Conservation (phyloP, 2,797 vertebrate genomes). For the Gila robusta region DNA sequence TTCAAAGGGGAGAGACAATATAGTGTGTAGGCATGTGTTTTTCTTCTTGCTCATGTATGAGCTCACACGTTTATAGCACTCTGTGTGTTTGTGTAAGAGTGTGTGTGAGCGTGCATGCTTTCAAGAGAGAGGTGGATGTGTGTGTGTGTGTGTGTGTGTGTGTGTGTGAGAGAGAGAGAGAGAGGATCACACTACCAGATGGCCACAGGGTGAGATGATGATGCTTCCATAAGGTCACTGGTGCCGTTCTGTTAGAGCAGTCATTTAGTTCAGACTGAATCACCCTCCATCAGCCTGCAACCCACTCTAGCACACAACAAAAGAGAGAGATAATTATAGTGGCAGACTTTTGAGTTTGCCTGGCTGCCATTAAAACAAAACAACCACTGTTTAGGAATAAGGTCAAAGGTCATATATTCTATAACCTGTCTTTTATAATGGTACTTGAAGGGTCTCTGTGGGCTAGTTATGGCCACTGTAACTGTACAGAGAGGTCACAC, state of each 20-base stretch:
- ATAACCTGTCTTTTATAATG: conserved; percentile 10
- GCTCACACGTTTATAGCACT: conserved; percentile 8
- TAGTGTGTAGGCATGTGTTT: conserved; percentile 21
- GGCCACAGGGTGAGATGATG: conserved; percentile 52
- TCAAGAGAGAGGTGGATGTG: conserved; percentile 18
- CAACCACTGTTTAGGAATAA: conserved; percentile 6
- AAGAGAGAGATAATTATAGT: conserved; percentile 33
- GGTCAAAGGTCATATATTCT: conserved; percentile 23
- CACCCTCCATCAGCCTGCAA: conserved; percentile 43
- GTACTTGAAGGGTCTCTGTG: neutral
- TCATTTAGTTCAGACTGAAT: conserved; percentile 50
- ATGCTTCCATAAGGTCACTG: conserved; percentile 50
- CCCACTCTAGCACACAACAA: conserved; percentile 18
- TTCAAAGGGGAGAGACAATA: neutral
- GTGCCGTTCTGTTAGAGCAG: conserved; percentile 47
- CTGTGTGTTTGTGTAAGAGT: conserved; percentile 27
- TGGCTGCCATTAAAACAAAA: conserved; percentile 30
- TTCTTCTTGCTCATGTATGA: conserved; percentile 11
- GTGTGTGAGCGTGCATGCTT: conserved; percentile 1
- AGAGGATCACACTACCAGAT: conserved; percentile 52
- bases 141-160: neutral
- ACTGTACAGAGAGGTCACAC: neutral
- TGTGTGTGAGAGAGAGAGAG: neutral
- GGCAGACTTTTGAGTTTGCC: neutral
- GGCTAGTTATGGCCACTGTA: neutral